A percentile compares a stretch with the other conserved stretches of the same genome.
These are phyloP conservation scores for human DNA, from an alignment of 2,113 vertebrate species.

Conservation along the genomic window GRCh38 chr18:78069501-78070000, in stretches of 20 bases:
- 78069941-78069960: not conserved
- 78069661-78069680: not conserved
- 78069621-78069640: not conserved
- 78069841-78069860: fast-evolving
- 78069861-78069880: fast-evolving
- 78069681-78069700: not conserved
- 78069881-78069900: not conserved
- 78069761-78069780: fast-evolving
- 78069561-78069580: fast-evolving
- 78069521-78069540: too few species aligned
- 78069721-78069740: fast-evolving
- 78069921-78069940: fast-evolving
- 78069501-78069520: fast-evolving
- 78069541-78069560: fast-evolving
- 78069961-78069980: fast-evolving
- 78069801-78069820: fast-evolving
- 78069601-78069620: not conserved
- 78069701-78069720: fast-evolving
- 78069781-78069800: fast-evolving
- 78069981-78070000: not conserved
- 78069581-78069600: fast-evolving
- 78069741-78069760: fast-evolving
- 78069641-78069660: not conserved
- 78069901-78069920: fast-evolving
- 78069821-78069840: fast-evolving